Percentiles rank a stretch among this genome's conserved stretches.
Evolutionary conservation across 1,140 invertebrate species (phyloP).

Genomic region (Elysia chlorotica): DNA sequence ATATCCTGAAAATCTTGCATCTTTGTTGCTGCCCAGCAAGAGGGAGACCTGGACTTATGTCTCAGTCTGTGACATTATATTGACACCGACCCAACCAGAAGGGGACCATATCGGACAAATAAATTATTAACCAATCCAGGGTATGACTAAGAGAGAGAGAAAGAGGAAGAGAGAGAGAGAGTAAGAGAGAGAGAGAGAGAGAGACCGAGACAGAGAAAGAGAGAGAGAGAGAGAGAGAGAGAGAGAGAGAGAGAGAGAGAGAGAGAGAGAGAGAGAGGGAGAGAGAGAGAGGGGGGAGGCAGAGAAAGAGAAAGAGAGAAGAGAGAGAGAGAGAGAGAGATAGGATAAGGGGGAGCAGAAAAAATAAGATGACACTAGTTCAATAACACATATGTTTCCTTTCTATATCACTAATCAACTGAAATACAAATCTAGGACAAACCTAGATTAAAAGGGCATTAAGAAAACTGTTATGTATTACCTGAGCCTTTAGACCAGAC

Average conservation of each 20-base stretch:
- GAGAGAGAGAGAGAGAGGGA: conserved; percentile 18
- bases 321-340: not conserved
- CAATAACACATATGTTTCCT: not conserved
- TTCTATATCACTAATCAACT: not conserved
- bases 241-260: conserved; percentile 3
- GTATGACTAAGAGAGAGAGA: conserved; percentile 5
- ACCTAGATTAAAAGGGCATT: not conserved
- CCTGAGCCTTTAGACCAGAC: not conserved
- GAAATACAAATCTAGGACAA: not conserved
- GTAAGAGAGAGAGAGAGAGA: not conserved
- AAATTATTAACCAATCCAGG: not conserved
- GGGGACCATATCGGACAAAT: not conserved
- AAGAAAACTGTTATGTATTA: not conserved
- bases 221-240: not conserved
- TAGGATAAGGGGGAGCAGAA: not conserved
- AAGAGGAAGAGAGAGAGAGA: conserved; percentile 11
- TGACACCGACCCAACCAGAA: not conserved
- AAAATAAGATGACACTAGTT: not conserved
- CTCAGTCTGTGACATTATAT: not conserved
- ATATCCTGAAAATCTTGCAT: not conserved
- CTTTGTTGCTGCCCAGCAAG: not conserved
- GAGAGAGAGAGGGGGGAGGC: conserved; percentile 16
- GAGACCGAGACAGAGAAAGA: not conserved
- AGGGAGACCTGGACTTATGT: no score
- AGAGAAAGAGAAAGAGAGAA: not conserved